phyloP scores from a whole-genome alignment of 2,113 vertebrate genomes.

The Aldabrachelys gigantea region DNA sequence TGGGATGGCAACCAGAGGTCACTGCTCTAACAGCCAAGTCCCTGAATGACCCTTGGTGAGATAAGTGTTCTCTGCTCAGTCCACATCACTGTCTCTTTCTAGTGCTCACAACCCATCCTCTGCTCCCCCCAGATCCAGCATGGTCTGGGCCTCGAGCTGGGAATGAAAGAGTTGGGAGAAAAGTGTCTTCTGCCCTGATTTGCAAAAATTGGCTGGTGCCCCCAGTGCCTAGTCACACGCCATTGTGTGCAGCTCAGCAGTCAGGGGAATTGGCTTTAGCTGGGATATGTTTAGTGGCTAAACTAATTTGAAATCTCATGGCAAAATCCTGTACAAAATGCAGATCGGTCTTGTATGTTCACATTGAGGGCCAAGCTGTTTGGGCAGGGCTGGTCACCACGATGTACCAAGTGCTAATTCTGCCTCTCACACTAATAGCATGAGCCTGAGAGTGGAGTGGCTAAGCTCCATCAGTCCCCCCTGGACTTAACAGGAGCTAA shows the following conservation, averaged over 20 bases:
- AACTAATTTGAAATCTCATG: not conserved
- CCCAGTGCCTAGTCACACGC: not conserved
- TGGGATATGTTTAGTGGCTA: not conserved
- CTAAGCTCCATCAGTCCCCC: not conserved
- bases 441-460: not conserved
- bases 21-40: slow-evolving; percentile 56
- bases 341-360: not conserved
- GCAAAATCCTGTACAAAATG: not conserved
- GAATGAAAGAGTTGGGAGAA: not conserved
- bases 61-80: slow-evolving; percentile 28
- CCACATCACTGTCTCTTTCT: not conserved
- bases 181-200: not conserved
- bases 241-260: fast-evolving
- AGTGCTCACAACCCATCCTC: not conserved
- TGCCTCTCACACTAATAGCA: not conserved
- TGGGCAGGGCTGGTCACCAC: not conserved
- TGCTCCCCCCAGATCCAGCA: not conserved
- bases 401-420: not conserved
- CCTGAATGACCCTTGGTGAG: slow-evolving; percentile 29
- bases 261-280: fast-evolving
- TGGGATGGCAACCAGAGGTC: slow-evolving; percentile 63
- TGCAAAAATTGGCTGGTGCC: not conserved
- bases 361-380: not conserved
- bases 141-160: not conserved
- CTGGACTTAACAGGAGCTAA: not conserved